A percentile compares a stretch with the other conserved stretches of the same genome.
Conservation (phyloP, 2,888 invertebrate genomes). For the Lymantria monacha region DNA sequence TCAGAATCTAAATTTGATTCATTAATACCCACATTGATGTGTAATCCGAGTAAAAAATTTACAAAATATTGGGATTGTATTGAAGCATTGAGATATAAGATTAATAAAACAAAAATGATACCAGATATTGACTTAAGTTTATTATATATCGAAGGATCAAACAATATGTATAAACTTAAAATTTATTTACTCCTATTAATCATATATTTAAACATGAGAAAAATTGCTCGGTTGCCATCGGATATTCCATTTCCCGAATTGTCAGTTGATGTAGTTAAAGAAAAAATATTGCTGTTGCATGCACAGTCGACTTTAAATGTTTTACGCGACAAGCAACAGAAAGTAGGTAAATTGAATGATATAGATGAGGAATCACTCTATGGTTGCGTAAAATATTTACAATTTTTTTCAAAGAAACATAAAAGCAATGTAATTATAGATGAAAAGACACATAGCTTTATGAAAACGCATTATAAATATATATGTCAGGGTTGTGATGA, state of each 20-base stretch:
- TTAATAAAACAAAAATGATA: slow-evolving; percentile 49
- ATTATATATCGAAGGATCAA: slow-evolving; percentile 41
- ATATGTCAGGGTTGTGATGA: slow-evolving; percentile 65
- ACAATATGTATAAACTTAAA: slow-evolving; percentile 56
- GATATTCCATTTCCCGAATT: slow-evolving; percentile 45
- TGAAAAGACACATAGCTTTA: slow-evolving; percentile 25
- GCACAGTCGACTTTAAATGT: slow-evolving; percentile 42
- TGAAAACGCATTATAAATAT: slow-evolving; percentile 30
- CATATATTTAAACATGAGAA: slow-evolving; percentile 44
- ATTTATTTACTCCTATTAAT: slow-evolving; percentile 53
- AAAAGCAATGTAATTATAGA: slow-evolving; percentile 36
- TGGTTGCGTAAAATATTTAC: slow-evolving; percentile 51
- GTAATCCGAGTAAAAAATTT: slow-evolving; percentile 52
- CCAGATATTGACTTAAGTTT: slow-evolving; percentile 46
- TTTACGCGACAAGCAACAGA: slow-evolving; percentile 34
- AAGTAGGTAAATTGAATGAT: slow-evolving; percentile 23
- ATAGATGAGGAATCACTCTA: slow-evolving; percentile 45
- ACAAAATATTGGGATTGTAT: slow-evolving; percentile 60
- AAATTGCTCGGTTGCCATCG: slow-evolving; percentile 33
- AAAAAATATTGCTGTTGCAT: slow-evolving; percentile 52
- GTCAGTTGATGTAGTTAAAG: slow-evolving; percentile 49
- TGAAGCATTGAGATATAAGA: slow-evolving; percentile 55
- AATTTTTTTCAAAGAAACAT: slow-evolving; percentile 53
- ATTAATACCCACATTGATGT: slow-evolving; percentile 40
- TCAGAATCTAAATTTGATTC: slow-evolving; percentile 33